Evolutionary conservation across 2,888 invertebrate species (phyloP).

Genomic region (Protophormia terraenovae): DNA sequence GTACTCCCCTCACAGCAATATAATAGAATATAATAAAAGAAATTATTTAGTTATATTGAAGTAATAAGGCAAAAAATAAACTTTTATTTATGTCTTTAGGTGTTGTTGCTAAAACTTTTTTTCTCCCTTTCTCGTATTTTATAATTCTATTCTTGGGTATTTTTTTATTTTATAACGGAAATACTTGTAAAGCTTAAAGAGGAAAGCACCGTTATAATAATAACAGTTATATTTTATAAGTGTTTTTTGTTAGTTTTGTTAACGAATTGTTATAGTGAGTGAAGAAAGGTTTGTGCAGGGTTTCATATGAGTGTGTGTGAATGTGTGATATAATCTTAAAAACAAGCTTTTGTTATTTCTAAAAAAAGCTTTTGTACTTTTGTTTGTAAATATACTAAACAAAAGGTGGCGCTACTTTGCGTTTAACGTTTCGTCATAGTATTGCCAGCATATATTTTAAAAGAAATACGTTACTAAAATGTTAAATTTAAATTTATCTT

Average conservation of each 20-base stretch:
- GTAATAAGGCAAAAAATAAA: conserved; percentile 36
- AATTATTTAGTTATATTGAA: conserved; percentile 46
- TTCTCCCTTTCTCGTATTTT: no score
- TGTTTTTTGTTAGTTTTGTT: conserved; percentile 10
- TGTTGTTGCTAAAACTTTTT: conserved; percentile 7
- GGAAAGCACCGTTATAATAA: conserved; percentile 51
- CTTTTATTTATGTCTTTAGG: conserved; percentile 47
- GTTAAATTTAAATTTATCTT: no score
- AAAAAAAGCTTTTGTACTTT: conserved; percentile 36
- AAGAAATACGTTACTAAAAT: background rate
- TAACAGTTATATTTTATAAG: conserved; percentile 43
- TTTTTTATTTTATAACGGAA: conserved; percentile 37
- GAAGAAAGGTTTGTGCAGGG: background rate
- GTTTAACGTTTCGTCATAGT: background rate
- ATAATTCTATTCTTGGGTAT: background rate
- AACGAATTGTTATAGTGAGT: background rate
- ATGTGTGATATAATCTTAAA: background rate
- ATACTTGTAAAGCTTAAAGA: conserved; percentile 55
- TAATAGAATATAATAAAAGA: no score
- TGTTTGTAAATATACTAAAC: background rate
- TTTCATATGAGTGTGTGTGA: background rate
- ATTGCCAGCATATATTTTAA: conserved; percentile 37
- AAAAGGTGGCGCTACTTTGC: conserved; percentile 40
- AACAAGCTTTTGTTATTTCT: conserved; percentile 60
- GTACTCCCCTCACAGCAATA: background rate